Percentiles rank a stretch among this genome's conserved stretches.
phyloP scores from a whole-genome alignment of 2,797 vertebrate genomes.

The Protosalanx chinensis region DNA sequence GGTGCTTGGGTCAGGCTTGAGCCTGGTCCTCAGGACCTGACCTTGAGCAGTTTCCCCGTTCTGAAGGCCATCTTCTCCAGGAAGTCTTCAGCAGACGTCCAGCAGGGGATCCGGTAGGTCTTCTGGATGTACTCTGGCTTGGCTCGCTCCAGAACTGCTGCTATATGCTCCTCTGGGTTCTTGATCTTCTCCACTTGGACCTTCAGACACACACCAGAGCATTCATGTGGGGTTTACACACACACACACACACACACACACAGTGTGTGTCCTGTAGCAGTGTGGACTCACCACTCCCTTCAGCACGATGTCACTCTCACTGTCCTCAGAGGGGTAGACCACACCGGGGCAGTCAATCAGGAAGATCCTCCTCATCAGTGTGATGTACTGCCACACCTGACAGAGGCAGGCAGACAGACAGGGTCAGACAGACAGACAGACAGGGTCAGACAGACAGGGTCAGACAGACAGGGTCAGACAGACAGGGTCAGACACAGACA shows the following conservation, averaged over 20 bases:
- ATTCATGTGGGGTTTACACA: background rate
- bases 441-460: background rate
- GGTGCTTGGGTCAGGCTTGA: too few species aligned
- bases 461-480: too few species aligned
- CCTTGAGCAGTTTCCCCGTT: conserved; percentile 93
- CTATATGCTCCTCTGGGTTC: conserved; percentile 90
- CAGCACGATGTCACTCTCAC: conserved; percentile 91
- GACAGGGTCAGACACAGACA: too few species aligned
- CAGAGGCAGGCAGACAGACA: background rate
- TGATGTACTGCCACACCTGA: conserved; percentile 99
- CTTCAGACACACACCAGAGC: conserved; percentile 59
- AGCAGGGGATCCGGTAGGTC: conserved; percentile 89
- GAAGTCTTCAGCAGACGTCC: conserved; percentile 87
- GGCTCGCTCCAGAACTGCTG: conserved; percentile 88
- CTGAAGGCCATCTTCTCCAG: conserved; percentile 92
- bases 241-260: background rate
- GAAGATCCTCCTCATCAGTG: conserved; percentile 94
- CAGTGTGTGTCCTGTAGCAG: background rate
- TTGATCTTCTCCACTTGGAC: conserved; percentile 99
- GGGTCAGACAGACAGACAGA: background rate
- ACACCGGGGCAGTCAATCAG: conserved; percentile 97
- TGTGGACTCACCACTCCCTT: conserved; percentile 90
- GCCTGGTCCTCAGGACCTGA: conserved; percentile 42
- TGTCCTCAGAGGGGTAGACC: conserved; percentile 95
- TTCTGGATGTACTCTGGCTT: conserved; percentile 95